phyloP scores from a whole-genome alignment of 2,888 invertebrate species.

The Aspidapion aeneum region DNA sequence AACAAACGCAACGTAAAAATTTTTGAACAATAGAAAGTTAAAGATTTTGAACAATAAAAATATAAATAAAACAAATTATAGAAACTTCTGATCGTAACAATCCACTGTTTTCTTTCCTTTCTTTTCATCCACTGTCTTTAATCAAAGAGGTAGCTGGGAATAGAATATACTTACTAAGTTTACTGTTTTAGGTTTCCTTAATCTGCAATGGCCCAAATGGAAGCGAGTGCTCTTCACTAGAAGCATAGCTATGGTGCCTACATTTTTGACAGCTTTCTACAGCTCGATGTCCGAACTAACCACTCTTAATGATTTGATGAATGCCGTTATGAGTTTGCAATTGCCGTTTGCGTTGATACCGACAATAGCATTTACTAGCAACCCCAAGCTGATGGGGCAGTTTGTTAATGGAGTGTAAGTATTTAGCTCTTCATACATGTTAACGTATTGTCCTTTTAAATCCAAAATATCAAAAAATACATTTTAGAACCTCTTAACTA shows the following conservation, averaged over 20 bases:
- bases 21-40: no score
- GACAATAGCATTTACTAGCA: conserved; percentile 80
- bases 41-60: no score
- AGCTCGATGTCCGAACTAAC: conserved; percentile 65
- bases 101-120: no score
- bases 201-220: conserved; percentile 82
- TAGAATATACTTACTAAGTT: no score
- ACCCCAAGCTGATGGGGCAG: conserved; percentile 73
- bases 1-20: no score
- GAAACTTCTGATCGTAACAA: no score
- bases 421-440: neutral
- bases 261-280: conserved; percentile 65
- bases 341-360: conserved; percentile 84
- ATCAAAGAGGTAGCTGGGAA: no score
- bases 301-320: conserved; percentile 77
- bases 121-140: no score
- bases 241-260: conserved; percentile 74
- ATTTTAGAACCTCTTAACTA: no score
- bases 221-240: conserved; percentile 81
- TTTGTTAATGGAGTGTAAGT: conserved; percentile 75
- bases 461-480: no score
- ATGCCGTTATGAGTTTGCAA: conserved; percentile 84
- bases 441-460: neutral
- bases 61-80: no score
- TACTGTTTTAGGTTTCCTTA: conserved; percentile 66